Evolutionary conservation across 2,888 invertebrate species (phyloP), one percentile per base, ranked within the genome.

Genomic region (Tiphia femorata): DNA sequence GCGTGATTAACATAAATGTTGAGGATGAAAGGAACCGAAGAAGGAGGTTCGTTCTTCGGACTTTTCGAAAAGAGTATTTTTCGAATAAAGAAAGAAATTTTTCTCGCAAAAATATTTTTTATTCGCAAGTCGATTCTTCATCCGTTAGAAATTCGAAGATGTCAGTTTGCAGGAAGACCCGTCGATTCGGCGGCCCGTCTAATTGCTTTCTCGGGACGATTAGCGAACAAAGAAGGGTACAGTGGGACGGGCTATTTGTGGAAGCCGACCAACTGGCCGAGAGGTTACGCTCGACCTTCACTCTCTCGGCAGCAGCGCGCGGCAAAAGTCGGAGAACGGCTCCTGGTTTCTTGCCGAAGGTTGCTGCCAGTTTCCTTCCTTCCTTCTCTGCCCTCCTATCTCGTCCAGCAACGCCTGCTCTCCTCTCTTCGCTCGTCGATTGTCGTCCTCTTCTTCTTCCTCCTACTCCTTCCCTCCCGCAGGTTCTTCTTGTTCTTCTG

Each of bases 211-310:
- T 62, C 58, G 48, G 53, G 61, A 62, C 63, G 67, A 74, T 74
- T 75, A 73, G 57, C 60, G 71, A 71, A 75, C 71, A 75, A 74
- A 73, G 75, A 67, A 67, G 60, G n/a, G 58, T 57, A 61, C 64
- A 64, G 65, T 66, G 42, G 58, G 63, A 53, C 60, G 43, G 61
- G 67, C 70, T 75, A 74, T 74, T 74, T 74, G 71, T 66, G 66
- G 71, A 73, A 66, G 60, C 58, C 56, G 63, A 61, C 72, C 62
- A 64, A 62, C 67, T 64, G 63, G 66, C 60, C 67, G 64, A 61
- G 67, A 60, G 54, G 57, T 60, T 59, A 50, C 58, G 54, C 57
- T 60, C 67, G 75, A 75, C 74, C 75, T 72, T 75, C 75, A 64
- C 65, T 64, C 58, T 62, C 58, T 49, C 49, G 27, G 25, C 48